phyloP scores from a whole-genome alignment of 2,113 vertebrate species.

The Nesoenas mayeri region DNA sequence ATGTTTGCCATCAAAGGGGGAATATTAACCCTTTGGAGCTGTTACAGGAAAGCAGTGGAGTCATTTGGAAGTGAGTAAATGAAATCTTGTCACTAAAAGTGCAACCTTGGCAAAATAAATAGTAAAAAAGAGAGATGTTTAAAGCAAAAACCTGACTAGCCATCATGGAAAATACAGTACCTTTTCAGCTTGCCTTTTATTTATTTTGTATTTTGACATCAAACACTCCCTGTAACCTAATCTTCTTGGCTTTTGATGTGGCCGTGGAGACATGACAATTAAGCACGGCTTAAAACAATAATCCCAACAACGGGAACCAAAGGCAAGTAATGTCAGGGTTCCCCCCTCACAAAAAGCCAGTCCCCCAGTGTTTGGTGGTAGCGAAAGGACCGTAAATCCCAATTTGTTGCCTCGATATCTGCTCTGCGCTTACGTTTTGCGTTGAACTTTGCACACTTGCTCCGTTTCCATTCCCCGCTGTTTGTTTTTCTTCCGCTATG shows the following conservation, averaged over 20 bases:
- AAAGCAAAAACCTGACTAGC: not conserved
- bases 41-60: not conserved
- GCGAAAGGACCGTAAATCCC: slow-evolving; percentile 49
- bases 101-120: not conserved
- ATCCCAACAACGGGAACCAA: slow-evolving; percentile 61
- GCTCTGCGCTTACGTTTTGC: not conserved
- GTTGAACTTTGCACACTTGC: slow-evolving; percentile 31
- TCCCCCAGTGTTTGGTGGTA: not conserved
- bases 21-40: slow-evolving; percentile 33
- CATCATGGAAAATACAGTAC: slow-evolving; percentile 35
- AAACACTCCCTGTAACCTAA: slow-evolving; percentile 73
- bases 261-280: slow-evolving; percentile 73
- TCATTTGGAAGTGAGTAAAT: not conserved
- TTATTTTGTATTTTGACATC: slow-evolving; percentile 73
- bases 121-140: not conserved
- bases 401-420: slow-evolving; percentile 8
- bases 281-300: slow-evolving; percentile 70
- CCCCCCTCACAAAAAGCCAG: slow-evolving; percentile 5
- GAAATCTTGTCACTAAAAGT: not conserved
- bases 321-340: slow-evolving; percentile 63
- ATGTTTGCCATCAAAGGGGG: slow-evolving; percentile 60
- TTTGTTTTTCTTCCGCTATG: slow-evolving; percentile 57
- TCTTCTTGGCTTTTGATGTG: slow-evolving; percentile 72
- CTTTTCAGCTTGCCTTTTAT: slow-evolving; percentile 62
- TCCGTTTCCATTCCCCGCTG: slow-evolving; percentile 40